These are phyloP conservation scores for Neopipo cinnamomea DNA, from an alignment of 2,113 vertebrate species.

Conservation along the genomic window DNA sequence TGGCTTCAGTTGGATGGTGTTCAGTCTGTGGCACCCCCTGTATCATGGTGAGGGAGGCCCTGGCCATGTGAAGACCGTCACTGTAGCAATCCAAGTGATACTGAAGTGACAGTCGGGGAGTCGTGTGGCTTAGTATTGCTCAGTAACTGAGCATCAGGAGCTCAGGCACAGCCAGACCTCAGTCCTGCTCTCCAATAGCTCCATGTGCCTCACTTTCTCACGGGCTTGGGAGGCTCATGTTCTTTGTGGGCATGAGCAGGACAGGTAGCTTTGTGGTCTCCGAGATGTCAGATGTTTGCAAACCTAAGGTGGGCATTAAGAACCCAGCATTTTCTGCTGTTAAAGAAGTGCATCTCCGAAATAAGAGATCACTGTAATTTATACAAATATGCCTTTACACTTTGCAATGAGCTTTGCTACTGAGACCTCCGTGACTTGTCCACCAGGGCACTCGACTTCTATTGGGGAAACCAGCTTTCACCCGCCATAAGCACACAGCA, in stretches of 20 bases:
- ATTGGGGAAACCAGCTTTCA: not conserved
- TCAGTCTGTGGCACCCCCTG: not conserved
- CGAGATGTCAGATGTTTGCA: not conserved
- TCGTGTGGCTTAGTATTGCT: not conserved
- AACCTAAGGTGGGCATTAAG: not conserved
- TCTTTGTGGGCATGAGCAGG: not conserved
- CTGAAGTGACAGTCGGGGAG: not conserved
- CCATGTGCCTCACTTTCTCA: rapidly evolving
- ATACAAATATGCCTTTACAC: not conserved
- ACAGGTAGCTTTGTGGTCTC: not conserved
- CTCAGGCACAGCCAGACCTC: rapidly evolving
- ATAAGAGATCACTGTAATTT: not conserved
- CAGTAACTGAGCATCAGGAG: not conserved
- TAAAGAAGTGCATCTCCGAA: not conserved
- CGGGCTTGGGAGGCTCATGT: not conserved
- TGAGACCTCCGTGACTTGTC: not conserved
- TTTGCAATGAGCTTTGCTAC: not conserved
- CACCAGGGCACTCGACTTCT: not conserved
- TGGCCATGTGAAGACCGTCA: not conserved
- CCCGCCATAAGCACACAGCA: not conserved
- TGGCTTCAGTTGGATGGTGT: not conserved
- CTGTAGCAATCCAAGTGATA: not conserved
- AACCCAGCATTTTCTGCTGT: not conserved
- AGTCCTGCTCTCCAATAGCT: not conserved
- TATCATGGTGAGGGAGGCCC: not conserved